Evolutionary conservation across 2,888 invertebrate genomes (phyloP).

Genomic region (Diarsia brunnea): DNA sequence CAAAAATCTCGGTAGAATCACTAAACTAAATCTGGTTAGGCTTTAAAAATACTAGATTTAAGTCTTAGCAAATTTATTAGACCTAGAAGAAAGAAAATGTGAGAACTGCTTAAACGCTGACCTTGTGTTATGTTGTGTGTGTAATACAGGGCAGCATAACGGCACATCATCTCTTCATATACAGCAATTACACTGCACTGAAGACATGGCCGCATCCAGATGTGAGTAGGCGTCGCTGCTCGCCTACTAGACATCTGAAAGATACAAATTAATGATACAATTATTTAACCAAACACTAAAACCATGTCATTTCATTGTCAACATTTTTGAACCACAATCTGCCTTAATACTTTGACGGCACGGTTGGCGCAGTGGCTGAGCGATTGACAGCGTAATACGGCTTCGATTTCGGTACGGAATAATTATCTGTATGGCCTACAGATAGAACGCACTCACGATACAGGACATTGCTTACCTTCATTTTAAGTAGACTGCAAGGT

Average conservation of each 20-base stretch:
- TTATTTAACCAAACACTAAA: too few relatives aligned
- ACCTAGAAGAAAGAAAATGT: not conserved
- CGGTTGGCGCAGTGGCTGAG: too few relatives aligned
- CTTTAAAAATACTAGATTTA: too few relatives aligned
- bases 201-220: not conserved
- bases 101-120: not conserved
- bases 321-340: not conserved
- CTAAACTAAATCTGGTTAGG: too few relatives aligned
- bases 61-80: not conserved
- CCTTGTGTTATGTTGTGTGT: not conserved
- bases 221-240: too few relatives aligned
- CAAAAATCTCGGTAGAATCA: not conserved
- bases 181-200: not conserved
- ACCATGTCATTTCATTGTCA: too few relatives aligned
- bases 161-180: not conserved
- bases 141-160: not conserved
- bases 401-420: too few relatives aligned
- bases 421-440: too few relatives aligned
- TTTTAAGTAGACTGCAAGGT: rapidly evolving
- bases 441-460: too few relatives aligned
- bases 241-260: not conserved
- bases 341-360: too few relatives aligned
- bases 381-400: too few relatives aligned
- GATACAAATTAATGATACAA: too few relatives aligned
- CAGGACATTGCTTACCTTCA: not conserved